Evolutionary conservation across 1,140 invertebrate species (phyloP), one percentile per base, ranked within the genome.

Genomic region (Drosophila guanche): DNA sequence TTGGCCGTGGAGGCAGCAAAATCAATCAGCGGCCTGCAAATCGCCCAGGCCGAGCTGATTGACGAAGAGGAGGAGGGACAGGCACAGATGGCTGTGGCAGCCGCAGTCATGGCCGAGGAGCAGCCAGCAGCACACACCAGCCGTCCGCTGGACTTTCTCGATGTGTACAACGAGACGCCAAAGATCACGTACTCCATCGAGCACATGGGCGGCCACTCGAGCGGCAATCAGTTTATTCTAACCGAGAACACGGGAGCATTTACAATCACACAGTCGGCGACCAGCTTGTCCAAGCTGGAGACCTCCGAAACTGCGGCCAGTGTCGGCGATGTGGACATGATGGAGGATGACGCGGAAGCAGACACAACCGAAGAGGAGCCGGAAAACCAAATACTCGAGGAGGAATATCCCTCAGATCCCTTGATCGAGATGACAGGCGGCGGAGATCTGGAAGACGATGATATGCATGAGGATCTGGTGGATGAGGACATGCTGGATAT

Each of bases 131-230:
- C 69, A 14, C 76, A 72, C 47, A 42, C 50, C 4, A 65, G 12
- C 4, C 77, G 89, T 20, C 72, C 83, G 5, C 43, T 90, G 12
- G 89, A 91, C 22, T 91, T 83, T 45, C 65, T 91, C 0, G 86
- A 90, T 45, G 83, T 91, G 0, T 91, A 91, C 48, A 61, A 62
- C 2, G 83, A 88, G 23, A 65, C 84, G 42, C 89, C 88, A 7
- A 91, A 91, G 58, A 91, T 91, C 4, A 89, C 85, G 2, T 91
- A 91, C 47, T 90, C 90, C 16, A 91, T 91, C 12, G 89, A 91
- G 40, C 89, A 91, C 22, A 90, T 91, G 72, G 69, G 77, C 2
- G 89, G 81, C 16, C 68, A 67, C 16, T 51, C 59, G 7, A 79
- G 47, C 47, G 76, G 81, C 8, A 90, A 77, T 58, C 90, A 91